A percentile compares a stretch with the other conserved stretches of the same genome.
Evolutionary conservation across 2,888 invertebrate genomes (phyloP).

Genomic region (Lasioglossum pauxillum): DNA sequence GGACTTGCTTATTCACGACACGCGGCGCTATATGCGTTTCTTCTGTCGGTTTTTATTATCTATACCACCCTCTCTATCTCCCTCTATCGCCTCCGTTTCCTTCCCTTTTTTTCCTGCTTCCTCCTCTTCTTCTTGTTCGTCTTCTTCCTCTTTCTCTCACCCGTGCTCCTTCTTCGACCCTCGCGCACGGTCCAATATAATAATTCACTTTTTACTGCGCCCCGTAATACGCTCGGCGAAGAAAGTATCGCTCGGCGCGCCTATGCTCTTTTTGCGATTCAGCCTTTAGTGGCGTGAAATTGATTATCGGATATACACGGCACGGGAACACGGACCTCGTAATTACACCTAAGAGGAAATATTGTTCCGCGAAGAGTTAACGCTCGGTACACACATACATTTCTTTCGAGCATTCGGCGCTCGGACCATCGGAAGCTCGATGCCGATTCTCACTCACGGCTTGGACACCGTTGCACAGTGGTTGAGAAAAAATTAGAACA

Average conservation of each 20-base stretch:
- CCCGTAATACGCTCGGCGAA: neutral
- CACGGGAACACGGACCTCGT: neutral
- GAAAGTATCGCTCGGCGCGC: neutral
- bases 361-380: conserved; percentile 11
- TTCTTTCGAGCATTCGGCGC: neutral
- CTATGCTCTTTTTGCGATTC: neutral
- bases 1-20: conserved; percentile 47
- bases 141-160: neutral
- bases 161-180: neutral
- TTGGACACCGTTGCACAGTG: neutral
- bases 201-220: conserved; percentile 16
- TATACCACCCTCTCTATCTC: neutral
- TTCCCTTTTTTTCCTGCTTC: no score
- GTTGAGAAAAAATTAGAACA: no score
- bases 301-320: neutral
- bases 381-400: neutral
- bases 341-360: neutral
- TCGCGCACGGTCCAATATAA: conserved; percentile 26
- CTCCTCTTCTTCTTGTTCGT: neutral
- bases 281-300: conserved; percentile 11
- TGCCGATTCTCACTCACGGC: neutral
- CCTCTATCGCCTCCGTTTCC: neutral
- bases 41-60: conserved; percentile 33
- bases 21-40: conserved; percentile 21
- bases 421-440: neutral